Percentiles rank a stretch among this genome's conserved stretches.
phyloP scores from a whole-genome alignment of 2,888 invertebrate genomes.

The Cantharis rufa region DNA sequence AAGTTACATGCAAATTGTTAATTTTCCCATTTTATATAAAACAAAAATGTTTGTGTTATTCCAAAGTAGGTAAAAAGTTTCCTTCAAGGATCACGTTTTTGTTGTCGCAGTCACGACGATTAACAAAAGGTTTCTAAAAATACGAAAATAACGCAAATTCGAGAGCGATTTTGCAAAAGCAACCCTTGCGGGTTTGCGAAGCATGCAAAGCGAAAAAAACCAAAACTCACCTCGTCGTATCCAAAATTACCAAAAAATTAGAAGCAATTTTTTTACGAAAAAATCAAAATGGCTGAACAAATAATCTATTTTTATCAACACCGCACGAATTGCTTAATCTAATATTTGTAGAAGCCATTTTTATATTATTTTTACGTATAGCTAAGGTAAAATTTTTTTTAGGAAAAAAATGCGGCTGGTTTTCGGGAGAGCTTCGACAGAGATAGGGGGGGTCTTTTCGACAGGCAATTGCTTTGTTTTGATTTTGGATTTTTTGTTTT shows the following conservation, averaged over 20 bases:
- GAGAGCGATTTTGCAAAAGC: not conserved
- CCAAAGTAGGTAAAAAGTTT: not conserved
- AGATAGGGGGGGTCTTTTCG: not conserved
- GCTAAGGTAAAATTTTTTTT: not conserved
- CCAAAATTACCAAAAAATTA: slow-evolving; percentile 4
- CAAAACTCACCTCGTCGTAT: not conserved
- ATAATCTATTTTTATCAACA: slow-evolving; percentile 54
- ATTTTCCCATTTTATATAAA: not conserved
- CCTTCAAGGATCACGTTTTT: not conserved
- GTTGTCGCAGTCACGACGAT: slow-evolving; percentile 3
- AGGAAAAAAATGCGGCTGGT: not conserved
- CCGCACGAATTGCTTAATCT: slow-evolving; percentile 35
- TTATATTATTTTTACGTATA: slow-evolving; percentile 12
- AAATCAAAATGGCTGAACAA: slow-evolving; percentile 55
- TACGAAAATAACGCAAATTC: slow-evolving; percentile 1
- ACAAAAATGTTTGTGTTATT: not conserved
- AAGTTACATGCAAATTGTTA: not conserved
- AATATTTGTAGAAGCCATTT: slow-evolving; percentile 45
- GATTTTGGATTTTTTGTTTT: not conserved
- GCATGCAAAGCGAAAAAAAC: not conserved
- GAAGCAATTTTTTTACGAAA: slow-evolving; percentile 29
- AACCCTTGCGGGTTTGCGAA: not conserved
- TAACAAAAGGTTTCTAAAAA: slow-evolving; percentile 31
- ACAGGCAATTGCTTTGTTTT: not conserved
- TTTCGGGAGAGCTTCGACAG: not conserved